These are phyloP conservation scores for Anableps anableps DNA, from an alignment of 2,797 vertebrate species.

Conservation along the genomic window DNA sequence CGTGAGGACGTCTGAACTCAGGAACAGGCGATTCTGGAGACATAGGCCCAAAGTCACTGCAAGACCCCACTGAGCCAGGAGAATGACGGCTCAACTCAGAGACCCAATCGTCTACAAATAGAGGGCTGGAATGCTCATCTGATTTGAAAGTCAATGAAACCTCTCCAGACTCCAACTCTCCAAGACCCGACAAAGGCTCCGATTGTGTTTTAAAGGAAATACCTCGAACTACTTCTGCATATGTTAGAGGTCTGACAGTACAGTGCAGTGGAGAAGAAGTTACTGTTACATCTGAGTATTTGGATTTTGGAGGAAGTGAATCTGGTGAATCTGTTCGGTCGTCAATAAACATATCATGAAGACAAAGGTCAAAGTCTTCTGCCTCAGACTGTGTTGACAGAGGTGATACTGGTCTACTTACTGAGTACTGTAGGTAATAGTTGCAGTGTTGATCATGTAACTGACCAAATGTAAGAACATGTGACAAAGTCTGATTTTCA, in stretches of 20 bases:
- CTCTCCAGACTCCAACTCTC: neutral
- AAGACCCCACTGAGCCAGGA: constrained; percentile 12
- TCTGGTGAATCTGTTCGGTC: constrained; percentile 9
- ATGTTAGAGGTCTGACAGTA: constrained; percentile 3
- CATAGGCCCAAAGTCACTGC: constrained; percentile 4
- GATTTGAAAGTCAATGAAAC: accelerated
- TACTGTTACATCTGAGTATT: accelerated
- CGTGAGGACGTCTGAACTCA: constrained; percentile 15
- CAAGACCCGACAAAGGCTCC: neutral
- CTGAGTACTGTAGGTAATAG: constrained; percentile 10
- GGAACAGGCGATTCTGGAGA: constrained; percentile 44
- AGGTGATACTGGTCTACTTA: constrained; percentile 12
- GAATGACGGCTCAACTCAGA: neutral
- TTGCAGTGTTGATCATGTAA: neutral
- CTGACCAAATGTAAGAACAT: neutral
- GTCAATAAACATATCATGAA: neutral
- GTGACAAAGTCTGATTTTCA: neutral
- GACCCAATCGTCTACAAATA: neutral
- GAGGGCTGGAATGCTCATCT: neutral
- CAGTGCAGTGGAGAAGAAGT: accelerated
- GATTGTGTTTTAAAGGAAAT: neutral
- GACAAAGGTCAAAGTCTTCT: constrained; percentile 13
- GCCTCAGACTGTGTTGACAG: constrained; percentile 2
- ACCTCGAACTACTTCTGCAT: constrained; percentile 39
- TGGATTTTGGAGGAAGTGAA: neutral